Evolutionary conservation across 2,113 vertebrate species (phyloP), one percentile per base, ranked within the genome.

Genomic region (Loxodonta africana): DNA sequence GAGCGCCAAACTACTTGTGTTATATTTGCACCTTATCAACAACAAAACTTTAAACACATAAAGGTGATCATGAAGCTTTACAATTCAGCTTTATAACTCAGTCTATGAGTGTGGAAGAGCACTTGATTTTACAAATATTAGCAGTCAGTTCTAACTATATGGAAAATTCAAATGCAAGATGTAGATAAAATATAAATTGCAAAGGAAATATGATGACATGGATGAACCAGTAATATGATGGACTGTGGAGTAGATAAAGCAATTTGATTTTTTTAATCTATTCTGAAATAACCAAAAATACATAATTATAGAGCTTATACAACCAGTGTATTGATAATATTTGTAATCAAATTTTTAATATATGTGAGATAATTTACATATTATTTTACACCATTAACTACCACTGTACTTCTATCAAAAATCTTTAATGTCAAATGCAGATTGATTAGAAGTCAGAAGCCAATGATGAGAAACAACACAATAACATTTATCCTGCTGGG

Each of bases 401-500:
- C 48, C 30, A 63, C 5, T 51, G 23, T 63, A n/a, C 28, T 82
- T 41, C 48, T 48, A n/a, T 63, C 33, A 73, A 62, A 60, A 74
- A 11, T 62, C n/a, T 71, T 62, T 12, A 91, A 60, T 62, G 12
- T 3, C 77, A 41, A 65, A 88, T n/a, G 9, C 62, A 60, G 63
- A 48, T 71, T 6, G 21, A 71, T 0, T 15, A 91, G 63, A 81
- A 86, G 10, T 60, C 89, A 86, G 46, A 74, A 48, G 5, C 21
- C 25, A 8, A 9, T 21, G 9, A 95, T 97, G 97, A 96, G 48
- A 91, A 98, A 98, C 60, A 63, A 87, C n/a, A 97, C 91, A 15
- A 37, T 37, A 37, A 46, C 89, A 25, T 97, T 93, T 77, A 71
- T 96, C 10, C 23, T 96, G 0, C 60, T 97, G 8, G 17, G 67